A percentile compares a stretch with the other conserved stretches of the same genome.
Conservation (phyloP, 2,113 vertebrate species). For the Chionis minor region DNA sequence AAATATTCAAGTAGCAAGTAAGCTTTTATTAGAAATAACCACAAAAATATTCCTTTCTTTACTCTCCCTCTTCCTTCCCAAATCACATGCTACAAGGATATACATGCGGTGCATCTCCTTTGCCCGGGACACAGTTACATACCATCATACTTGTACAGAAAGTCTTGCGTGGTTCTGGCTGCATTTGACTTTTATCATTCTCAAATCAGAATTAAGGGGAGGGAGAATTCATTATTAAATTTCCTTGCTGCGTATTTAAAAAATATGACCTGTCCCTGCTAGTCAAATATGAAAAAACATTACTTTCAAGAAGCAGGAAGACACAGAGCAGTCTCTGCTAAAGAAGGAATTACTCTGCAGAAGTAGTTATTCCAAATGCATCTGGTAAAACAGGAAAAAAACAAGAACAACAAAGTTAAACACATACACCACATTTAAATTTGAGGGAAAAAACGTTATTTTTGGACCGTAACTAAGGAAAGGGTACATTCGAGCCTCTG, state of each 20-base stretch:
- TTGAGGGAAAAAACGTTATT: background rate
- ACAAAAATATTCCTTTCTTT: background rate
- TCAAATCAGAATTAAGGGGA: background rate
- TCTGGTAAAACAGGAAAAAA: background rate
- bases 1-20: background rate
- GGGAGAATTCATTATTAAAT: background rate
- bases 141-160: background rate
- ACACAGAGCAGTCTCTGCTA: background rate
- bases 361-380: background rate
- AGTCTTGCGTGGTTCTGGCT: background rate
- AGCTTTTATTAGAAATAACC: background rate
- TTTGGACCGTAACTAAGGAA: background rate
- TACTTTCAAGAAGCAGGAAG: background rate
- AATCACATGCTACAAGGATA: background rate
- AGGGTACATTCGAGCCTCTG: background rate
- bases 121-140: accelerated
- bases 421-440: background rate
- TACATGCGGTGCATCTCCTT: background rate
- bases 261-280: background rate
- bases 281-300: background rate
- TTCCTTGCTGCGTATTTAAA: background rate
- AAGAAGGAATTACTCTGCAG: background rate
- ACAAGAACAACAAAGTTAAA: background rate
- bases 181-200: background rate
- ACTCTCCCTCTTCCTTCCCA: background rate